phyloP scores from a whole-genome alignment of 2,113 vertebrate species.

The Hirundichthys speculiger region DNA sequence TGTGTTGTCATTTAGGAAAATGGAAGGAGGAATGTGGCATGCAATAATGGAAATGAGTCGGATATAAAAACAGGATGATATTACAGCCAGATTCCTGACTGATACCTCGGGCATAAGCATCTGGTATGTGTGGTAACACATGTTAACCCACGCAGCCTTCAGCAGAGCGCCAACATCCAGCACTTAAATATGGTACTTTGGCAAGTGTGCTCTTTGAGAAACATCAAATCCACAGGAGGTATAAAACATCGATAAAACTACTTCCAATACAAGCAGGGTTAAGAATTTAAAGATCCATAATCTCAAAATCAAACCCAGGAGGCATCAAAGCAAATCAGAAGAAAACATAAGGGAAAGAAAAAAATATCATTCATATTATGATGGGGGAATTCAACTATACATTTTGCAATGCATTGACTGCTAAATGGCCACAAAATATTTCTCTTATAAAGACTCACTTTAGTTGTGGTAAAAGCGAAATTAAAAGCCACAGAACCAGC shows the following conservation, averaged over 20 bases:
- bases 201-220: not conserved
- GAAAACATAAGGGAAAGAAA: not conserved
- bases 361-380: not conserved
- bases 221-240: not conserved
- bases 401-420: constrained; percentile 2
- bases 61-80: not conserved
- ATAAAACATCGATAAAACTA: constrained; percentile 6
- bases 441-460: constrained; percentile 23
- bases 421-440: constrained; percentile 12
- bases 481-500: constrained; percentile 52
- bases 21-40: not conserved
- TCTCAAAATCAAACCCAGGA: not conserved
- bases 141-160: constrained; percentile 4
- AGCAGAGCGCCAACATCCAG: not conserved
- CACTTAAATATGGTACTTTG: not conserved
- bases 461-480: constrained; percentile 34
- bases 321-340: not conserved
- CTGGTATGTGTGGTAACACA: constrained; percentile 12
- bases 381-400: not conserved
- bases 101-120: not conserved
- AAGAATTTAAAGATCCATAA: constrained; percentile 5
- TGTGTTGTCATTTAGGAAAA: not conserved
- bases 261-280: not conserved
- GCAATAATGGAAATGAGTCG: not conserved
- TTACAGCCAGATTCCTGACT: not conserved